These are phyloP conservation scores for Pilophorus perplexus DNA, from an alignment of 2,888 invertebrate genomes.

Conservation along the genomic window DNA sequence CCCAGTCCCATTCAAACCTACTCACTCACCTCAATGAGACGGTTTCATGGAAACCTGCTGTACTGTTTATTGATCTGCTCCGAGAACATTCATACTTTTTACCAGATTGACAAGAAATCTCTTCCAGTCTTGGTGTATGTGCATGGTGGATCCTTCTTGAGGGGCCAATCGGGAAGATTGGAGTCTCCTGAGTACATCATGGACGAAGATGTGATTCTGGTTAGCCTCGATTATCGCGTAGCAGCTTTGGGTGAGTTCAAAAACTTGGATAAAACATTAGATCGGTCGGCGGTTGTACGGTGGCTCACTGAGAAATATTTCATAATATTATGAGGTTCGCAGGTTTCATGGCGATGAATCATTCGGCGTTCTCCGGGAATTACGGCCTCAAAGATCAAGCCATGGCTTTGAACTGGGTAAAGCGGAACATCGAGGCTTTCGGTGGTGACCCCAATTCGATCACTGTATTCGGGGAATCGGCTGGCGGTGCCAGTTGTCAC, in stretches of 20 bases:
- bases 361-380: conserved; percentile 30
- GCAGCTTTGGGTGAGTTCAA: conserved; percentile 11
- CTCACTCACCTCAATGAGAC: too few relatives aligned
- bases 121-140: conserved; percentile 41
- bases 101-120: background rate
- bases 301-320: too few relatives aligned
- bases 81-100: too few relatives aligned
- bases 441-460: conserved; percentile 39
- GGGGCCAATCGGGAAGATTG: conserved; percentile 11
- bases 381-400: conserved; percentile 40
- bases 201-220: conserved; percentile 44
- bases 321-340: too few relatives aligned
- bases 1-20: too few relatives aligned
- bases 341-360: conserved; percentile 37
- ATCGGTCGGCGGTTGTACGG: too few relatives aligned
- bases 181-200: conserved; percentile 29
- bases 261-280: too few relatives aligned
- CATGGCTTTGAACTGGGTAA: conserved; percentile 34
- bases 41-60: too few relatives aligned
- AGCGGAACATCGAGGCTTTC: conserved; percentile 36
- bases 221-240: conserved; percentile 27
- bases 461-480: conserved; percentile 38
- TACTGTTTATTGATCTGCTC: too few relatives aligned
- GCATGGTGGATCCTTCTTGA: conserved; percentile 42
- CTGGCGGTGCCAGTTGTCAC: conserved; percentile 35